Percentiles rank a stretch among this genome's conserved stretches.
phyloP scores from a whole-genome alignment of 2,797 vertebrate species.

The Molossus alvarezi region DNA sequence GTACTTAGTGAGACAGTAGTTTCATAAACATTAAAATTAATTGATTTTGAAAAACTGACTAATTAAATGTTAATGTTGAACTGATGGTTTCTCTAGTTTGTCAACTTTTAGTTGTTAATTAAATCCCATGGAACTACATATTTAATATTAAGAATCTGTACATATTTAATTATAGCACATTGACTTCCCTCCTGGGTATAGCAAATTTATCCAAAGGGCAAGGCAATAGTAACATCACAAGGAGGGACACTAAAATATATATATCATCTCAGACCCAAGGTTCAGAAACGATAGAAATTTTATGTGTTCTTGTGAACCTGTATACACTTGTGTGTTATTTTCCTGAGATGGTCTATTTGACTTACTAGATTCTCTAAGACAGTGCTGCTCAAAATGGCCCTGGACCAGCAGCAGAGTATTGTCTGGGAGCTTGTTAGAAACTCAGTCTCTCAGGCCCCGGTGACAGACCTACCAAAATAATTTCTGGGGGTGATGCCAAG shows the following conservation, averaged over 20 bases:
- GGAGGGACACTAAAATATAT: neutral
- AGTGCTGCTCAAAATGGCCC: neutral
- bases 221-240: neutral
- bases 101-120: neutral
- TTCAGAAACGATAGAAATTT: slow-evolving; percentile 30
- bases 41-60: neutral
- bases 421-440: neutral
- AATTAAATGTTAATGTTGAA: neutral
- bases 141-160: neutral
- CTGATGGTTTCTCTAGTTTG: neutral
- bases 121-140: neutral
- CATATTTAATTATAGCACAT: neutral
- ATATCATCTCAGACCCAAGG: neutral
- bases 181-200: neutral
- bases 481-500: neutral
- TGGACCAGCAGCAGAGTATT: neutral
- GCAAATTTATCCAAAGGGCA: neutral
- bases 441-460: neutral
- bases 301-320: neutral
- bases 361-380: neutral
- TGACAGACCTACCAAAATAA: neutral
- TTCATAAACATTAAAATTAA: slow-evolving; percentile 17
- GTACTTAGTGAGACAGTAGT: neutral
- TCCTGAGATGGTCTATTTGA: neutral
- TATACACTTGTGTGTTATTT: neutral